These are phyloP conservation scores for Axis porcinus DNA, from an alignment of 2,113 vertebrate species.

Conservation along the genomic window DNA sequence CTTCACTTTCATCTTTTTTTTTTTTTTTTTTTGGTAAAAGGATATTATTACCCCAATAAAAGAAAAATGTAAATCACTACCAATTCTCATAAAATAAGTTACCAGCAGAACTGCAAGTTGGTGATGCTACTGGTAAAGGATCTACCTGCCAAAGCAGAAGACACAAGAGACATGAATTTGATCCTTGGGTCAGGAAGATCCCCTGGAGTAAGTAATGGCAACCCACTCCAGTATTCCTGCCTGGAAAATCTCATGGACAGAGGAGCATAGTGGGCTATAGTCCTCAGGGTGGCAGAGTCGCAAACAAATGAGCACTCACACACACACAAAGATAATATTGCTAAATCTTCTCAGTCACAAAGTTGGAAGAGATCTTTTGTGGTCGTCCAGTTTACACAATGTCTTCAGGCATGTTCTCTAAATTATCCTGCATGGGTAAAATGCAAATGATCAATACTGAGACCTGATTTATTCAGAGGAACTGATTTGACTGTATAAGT, in stretches of 20 bases:
- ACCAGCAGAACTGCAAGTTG: neutral
- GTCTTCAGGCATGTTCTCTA: neutral
- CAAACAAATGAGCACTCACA: neutral
- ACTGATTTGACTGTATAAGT: neutral
- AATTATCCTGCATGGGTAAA: neutral
- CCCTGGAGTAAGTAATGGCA: neutral
- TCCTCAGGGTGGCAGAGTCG: accelerated
- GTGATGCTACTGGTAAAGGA: neutral
- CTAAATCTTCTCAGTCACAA: neutral
- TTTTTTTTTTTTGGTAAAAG: neutral
- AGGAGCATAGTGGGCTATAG: neutral
- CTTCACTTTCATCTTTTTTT: neutral
- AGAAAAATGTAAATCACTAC: neutral
- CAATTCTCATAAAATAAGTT: neutral
- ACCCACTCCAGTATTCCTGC: neutral
- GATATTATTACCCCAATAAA: neutral
- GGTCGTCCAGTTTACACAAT: accelerated
- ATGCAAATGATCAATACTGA: neutral
- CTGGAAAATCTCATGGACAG: neutral
- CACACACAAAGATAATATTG: neutral
- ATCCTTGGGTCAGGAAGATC: neutral
- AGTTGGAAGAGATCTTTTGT: neutral
- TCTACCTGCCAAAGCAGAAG: neutral
- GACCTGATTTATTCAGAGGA: slow-evolving; percentile 19
- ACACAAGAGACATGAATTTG: neutral